Base-by-base conservation (phyloP, 35 echinoderm and acorn worm genomes). In the Eucidaris tribuloides region DNA sequence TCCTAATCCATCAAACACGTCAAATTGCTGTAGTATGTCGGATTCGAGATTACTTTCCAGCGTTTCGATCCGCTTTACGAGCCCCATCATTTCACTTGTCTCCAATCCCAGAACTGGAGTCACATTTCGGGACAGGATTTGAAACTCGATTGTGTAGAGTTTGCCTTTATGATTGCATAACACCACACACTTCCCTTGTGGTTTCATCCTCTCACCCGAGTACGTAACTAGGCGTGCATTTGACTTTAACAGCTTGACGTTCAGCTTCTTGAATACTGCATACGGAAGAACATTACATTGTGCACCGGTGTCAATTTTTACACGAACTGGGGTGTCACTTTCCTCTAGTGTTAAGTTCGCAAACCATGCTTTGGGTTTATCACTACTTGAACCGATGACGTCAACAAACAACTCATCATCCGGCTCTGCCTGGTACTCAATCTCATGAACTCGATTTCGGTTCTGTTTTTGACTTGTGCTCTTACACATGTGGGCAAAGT, bases 1-100 rank as follows among this genome's bases (percentile, higher is more conserved):
- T 20, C 88, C 81, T 20, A 91, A 23, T 28, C 82, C 81, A 36
- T 77, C 49, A 79, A 79, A 85, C 7, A 91, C 52, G 37, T 91
- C 50, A 1, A 34, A 46, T 79, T 38, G 27, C 6, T 78, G 50
- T 18, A 30, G 37, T 9, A 82, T 42, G 17, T 82, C 44, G 24
- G 22, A 11, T 7, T 7, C 27, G 34, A 46, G n/a, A 43, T 17
- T 49, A 46, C 27, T 0, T 18, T 79, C 54, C 46, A 62, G 34
- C 15, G 22, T 65, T 39, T 64, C 52, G 4, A 88, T 65, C 5
- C 79, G 40, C 17, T 24, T 23, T 31, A 81, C 46, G 36, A 89
- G 31, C n/a, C 44, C 79, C 61, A 89, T n/a, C 20, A 27, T 78
- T 29, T 79, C 38, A 32, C 77, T 70, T 2, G 2, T 19, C 48